Base-by-base conservation (phyloP, 2,797 vertebrate genomes). In the Erithacus rubecula region DNA sequence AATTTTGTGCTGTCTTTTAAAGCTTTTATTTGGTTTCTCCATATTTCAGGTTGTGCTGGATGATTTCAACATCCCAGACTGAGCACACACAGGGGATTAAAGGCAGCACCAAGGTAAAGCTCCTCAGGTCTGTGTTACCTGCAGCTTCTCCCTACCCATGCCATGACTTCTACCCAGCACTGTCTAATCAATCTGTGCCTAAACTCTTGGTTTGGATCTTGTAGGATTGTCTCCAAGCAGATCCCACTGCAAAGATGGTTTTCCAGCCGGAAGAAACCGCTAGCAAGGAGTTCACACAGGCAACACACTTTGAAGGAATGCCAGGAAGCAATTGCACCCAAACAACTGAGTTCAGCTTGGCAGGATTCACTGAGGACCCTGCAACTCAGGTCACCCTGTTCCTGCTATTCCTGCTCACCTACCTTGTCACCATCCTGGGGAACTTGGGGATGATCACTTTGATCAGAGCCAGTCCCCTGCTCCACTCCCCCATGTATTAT, bases 401-500 rank as follows among this genome's bases (percentile, higher is more conserved):
- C 19, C 46, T 83, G 65, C 10, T 94, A 19, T 72, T 96, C 67
- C 81, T 95, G 56, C 23, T 87, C 18, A 43, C 34, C 41, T 96
- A 78, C 17, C 46, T 87, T 16, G 11, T 29, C 51, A 93, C 93
- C 36, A 26, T 95, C 51, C 29, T 92, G 60, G 90, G 81, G 4
- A 96, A 95, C 43, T 21, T 93, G 4, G 81, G 83, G 22, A 67
- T 93, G 78, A 60, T 93, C 1, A 1, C 5, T 10, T 67, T 95
- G 29, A 95, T 91, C 71, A 69, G 32, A 55, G 39, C 18, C 63
- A 95, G 76, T 32, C 70, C 80, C 6, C 74, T 36, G 11, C 88
- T 96, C 36, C 59, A n/a, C n/a, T 56, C 56, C n/a, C 87, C 87
- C 51, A 84, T 83, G 92, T 93, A 91, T 32, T 89, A 83, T 78